phyloP scores from a whole-genome alignment of 92 coral and sea anemone species.

The Epizoanthus scotinus region DNA sequence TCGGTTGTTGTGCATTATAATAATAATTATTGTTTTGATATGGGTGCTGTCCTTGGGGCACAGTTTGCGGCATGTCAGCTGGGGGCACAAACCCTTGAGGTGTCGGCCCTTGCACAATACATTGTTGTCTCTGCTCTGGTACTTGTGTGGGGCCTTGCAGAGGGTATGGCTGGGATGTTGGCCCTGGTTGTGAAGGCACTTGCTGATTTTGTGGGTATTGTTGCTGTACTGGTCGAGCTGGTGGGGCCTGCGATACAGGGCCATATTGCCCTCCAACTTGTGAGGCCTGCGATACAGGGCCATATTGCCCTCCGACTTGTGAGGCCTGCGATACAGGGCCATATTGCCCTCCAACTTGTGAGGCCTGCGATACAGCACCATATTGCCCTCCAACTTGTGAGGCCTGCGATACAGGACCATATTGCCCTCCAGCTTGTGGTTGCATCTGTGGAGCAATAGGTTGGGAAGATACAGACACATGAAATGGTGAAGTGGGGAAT shows the following conservation, averaged over 20 bases:
- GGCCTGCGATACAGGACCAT: slow-evolving; percentile 23
- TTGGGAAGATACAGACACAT: slow-evolving; percentile 6
- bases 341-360: slow-evolving; percentile 1
- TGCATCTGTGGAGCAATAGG: slow-evolving; percentile 32
- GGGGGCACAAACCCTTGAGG: neutral
- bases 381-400: slow-evolving; percentile 5
- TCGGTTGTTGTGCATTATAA: slow-evolving; percentile 18
- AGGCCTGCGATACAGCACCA: slow-evolving; percentile 13
- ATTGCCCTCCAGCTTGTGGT: slow-evolving; percentile 3
- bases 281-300: neutral
- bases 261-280: too few relatives aligned
- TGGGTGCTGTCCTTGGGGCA: slow-evolving; percentile 1
- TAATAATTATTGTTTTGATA: slow-evolving; percentile 27
- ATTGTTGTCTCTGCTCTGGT: slow-evolving; percentile 7
- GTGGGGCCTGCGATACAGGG: neutral
- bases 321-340: neutral
- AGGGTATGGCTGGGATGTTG: neutral
- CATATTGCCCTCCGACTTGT: neutral
- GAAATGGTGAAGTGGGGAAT: slow-evolving; percentile 23
- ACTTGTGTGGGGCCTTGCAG: neutral
- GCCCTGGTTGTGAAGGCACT: slow-evolving; percentile 7
- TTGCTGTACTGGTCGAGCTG: slow-evolving; percentile 11
- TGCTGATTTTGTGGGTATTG: slow-evolving; percentile 5
- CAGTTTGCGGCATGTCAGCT: slow-evolving; percentile 6
- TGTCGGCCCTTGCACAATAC: neutral